A percentile compares a stretch with the other conserved stretches of the same genome.
phyloP scores from a whole-genome alignment of 2,113 vertebrate genomes.

The Ammodytes marinus region DNA sequence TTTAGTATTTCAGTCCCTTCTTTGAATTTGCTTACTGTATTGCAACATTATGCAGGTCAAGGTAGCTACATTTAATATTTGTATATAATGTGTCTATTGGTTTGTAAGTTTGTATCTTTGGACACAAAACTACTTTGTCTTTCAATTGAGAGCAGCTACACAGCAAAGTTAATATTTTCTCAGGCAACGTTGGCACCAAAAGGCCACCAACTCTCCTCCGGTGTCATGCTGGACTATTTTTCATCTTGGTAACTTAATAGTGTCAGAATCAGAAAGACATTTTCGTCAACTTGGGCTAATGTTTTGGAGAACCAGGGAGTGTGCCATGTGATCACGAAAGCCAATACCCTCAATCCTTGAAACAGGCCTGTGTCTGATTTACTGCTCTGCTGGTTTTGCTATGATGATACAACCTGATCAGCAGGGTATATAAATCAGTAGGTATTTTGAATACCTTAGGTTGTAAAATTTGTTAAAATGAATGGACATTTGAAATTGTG shows the following conservation, averaged over 20 bases:
- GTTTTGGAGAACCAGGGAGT: constrained; percentile 42
- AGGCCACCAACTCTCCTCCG: background rate
- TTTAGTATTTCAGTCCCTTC: constrained; percentile 39
- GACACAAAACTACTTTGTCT: background rate
- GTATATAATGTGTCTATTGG: background rate
- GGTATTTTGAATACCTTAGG: constrained; percentile 43
- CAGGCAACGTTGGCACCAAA: background rate
- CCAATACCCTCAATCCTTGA: constrained; percentile 48
- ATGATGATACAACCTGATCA: constrained; percentile 40
- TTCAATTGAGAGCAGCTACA: background rate
- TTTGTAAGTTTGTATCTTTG: constrained; percentile 6
- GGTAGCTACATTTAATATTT: background rate
- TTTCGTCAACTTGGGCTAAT: constrained; percentile 47
- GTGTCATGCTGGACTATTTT: constrained; percentile 14
- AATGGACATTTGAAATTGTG: constrained; percentile 10
- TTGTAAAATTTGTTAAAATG: constrained; percentile 39
- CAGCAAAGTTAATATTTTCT: background rate
- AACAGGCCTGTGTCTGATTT: constrained; percentile 64
- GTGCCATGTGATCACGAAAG: constrained; percentile 32
- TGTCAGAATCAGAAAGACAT: constrained; percentile 28
- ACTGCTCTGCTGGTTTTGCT: constrained; percentile 50
- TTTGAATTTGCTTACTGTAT: constrained; percentile 20
- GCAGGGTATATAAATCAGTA: constrained; percentile 50
- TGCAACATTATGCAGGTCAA: constrained; percentile 10
- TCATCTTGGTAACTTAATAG: constrained; percentile 23